Percentiles rank a stretch among this genome's conserved stretches.
These are phyloP conservation scores for Zeugodacus cucurbitae DNA, from an alignment of 1,140 invertebrate genomes.

Conservation along the genomic window DNA sequence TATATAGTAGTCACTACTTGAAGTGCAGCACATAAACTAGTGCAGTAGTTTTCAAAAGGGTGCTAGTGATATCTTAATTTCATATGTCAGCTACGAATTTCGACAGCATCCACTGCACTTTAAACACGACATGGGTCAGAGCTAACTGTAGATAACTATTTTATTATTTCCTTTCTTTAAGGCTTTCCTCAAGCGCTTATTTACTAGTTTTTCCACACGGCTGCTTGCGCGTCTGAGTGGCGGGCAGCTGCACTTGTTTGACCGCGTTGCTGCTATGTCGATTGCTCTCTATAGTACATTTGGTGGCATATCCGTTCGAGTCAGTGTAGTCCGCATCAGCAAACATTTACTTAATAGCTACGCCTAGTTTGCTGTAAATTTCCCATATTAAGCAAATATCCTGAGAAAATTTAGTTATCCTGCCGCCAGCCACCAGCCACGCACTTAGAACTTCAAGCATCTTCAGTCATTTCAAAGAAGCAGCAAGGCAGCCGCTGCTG, in stretches of 20 bases:
- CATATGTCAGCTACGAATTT: neutral
- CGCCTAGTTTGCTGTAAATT: slow-evolving; percentile 28
- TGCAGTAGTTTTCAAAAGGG: neutral
- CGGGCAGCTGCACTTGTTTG: slow-evolving; percentile 33
- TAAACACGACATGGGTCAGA: neutral
- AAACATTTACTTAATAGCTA: slow-evolving; percentile 37
- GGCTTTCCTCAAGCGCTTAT: neutral
- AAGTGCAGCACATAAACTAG: neutral
- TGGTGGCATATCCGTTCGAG: slow-evolving; percentile 9
- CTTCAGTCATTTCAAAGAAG: neutral
- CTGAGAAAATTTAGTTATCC: slow-evolving; percentile 26
- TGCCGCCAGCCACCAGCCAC: neutral
- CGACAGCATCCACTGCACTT: slow-evolving; percentile 14
- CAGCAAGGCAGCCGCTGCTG: neutral
- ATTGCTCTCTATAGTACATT: neutral
- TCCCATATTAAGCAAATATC: slow-evolving; percentile 32
- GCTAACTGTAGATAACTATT: neutral
- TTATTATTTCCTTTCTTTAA: neutral
- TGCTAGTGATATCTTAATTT: slow-evolving; percentile 19
- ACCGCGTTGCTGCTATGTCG: neutral
- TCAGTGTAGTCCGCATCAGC: neutral
- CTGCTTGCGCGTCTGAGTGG: slow-evolving; percentile 2
- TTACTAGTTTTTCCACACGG: neutral
- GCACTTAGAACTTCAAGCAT: neutral
- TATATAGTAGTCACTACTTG: neutral